Conservation (phyloP, 1,140 invertebrate species). For the Drosophila nasuta region DNA sequence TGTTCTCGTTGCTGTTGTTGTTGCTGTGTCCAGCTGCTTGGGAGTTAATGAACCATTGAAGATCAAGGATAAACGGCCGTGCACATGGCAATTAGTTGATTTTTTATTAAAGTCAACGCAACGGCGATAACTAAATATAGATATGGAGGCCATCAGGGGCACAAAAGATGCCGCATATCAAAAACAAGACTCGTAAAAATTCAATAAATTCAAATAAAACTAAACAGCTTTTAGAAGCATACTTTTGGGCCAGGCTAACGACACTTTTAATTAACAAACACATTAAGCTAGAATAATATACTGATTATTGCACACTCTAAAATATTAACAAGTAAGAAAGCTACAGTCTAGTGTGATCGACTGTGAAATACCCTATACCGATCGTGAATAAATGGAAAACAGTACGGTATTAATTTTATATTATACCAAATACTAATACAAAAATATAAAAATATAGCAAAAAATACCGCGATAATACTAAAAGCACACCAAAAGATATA, state of each 20-base stretch:
- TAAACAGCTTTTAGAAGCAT: constrained; percentile 21
- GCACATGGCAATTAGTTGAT: constrained; percentile 75
- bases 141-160: constrained; percentile 36
- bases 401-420: too few relatives aligned
- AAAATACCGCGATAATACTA: too few relatives aligned
- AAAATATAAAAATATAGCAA: too few relatives aligned
- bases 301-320: not conserved
- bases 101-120: constrained; percentile 41
- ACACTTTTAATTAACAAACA: constrained; percentile 7
- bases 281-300: not conserved
- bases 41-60: constrained; percentile 83
- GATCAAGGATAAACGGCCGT: constrained; percentile 78
- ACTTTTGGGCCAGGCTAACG: constrained; percentile 24
- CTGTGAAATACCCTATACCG: too few relatives aligned
- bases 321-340: not conserved
- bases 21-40: constrained; percentile 21
- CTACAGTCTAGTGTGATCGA: too few relatives aligned
- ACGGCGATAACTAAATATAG: constrained; percentile 71
- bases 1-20: constrained; percentile 12
- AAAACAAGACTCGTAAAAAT: not conserved
- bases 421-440: too few relatives aligned
- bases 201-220: not conserved
- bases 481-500: too few relatives aligned
- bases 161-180: not conserved
- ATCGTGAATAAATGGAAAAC: too few relatives aligned